phyloP scores from a whole-genome alignment of 2,888 invertebrate genomes.

The Tetragnatha montana region DNA sequence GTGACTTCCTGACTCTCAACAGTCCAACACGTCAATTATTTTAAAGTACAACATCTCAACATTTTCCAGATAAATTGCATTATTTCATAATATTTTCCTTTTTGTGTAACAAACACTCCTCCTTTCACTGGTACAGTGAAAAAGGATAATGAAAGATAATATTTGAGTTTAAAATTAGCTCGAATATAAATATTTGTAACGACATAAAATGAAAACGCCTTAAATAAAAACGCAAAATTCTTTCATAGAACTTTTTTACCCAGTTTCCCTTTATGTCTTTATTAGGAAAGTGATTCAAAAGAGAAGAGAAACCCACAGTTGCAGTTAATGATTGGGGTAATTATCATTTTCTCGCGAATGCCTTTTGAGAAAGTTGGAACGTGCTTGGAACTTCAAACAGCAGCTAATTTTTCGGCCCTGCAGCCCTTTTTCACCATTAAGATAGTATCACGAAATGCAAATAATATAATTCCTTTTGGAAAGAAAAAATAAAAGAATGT shows the following conservation, averaged over 20 bases:
- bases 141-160: no score
- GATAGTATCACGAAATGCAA: constrained; percentile 10
- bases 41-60: no score
- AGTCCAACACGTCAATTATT: no score
- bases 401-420: constrained; percentile 3
- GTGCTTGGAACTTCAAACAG: neutral
- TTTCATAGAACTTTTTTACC: neutral
- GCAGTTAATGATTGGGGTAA: constrained; percentile 25
- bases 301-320: neutral
- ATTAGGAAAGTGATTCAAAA: neutral
- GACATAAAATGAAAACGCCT: neutral
- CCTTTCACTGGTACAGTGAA: no score
- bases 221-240: neutral
- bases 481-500: neutral
- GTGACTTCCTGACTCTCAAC: no score
- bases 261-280: neutral
- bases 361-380: neutral
- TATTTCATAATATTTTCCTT: no score
- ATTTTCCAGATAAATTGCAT: no score
- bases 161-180: no score
- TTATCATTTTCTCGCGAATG: constrained; percentile 3
- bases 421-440: neutral
- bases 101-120: no score
- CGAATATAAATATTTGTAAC: neutral
- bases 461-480: neutral